A percentile compares a stretch with the other conserved stretches of the same genome.
phyloP scores from a whole-genome alignment of 53 echinoderm and acorn worm species.

The Arbacia lixula region DNA sequence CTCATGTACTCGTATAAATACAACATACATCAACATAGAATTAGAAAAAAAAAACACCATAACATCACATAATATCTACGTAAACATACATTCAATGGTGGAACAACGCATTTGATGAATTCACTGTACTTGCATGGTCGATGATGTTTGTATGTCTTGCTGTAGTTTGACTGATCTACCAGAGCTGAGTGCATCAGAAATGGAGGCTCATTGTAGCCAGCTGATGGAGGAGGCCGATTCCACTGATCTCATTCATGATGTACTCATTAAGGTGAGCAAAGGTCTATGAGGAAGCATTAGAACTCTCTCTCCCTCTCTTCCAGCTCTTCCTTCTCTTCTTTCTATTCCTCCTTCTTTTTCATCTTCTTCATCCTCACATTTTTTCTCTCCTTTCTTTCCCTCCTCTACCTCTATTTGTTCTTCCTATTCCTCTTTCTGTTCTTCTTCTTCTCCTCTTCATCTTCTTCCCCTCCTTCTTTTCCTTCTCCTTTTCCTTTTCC shows the following conservation, averaged over 20 bases:
- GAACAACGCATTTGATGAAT: no score
- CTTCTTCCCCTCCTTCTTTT: no score
- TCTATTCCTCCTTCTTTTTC: background rate
- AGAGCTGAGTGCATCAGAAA: constrained; percentile 59
- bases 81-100: no score
- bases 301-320: background rate
- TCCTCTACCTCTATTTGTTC: background rate
- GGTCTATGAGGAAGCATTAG: background rate
- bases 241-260: constrained; percentile 83
- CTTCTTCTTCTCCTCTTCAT: background rate
- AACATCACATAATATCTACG: no score
- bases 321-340: background rate
- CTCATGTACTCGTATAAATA: no score
- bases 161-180: constrained; percentile 89
- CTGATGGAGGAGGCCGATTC: constrained; percentile 73
- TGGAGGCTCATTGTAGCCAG: constrained; percentile 61
- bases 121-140: no score
- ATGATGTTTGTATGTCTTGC: no score
- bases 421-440: background rate
- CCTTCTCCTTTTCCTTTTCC: no score
- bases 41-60: no score
- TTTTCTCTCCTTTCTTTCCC: background rate
- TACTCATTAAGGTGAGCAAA: constrained; percentile 75
- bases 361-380: background rate
- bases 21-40: no score